Evolutionary conservation across 2,888 invertebrate genomes (phyloP), one percentile per base, ranked within the genome.

Genomic region (Drosophila testacea): DNA sequence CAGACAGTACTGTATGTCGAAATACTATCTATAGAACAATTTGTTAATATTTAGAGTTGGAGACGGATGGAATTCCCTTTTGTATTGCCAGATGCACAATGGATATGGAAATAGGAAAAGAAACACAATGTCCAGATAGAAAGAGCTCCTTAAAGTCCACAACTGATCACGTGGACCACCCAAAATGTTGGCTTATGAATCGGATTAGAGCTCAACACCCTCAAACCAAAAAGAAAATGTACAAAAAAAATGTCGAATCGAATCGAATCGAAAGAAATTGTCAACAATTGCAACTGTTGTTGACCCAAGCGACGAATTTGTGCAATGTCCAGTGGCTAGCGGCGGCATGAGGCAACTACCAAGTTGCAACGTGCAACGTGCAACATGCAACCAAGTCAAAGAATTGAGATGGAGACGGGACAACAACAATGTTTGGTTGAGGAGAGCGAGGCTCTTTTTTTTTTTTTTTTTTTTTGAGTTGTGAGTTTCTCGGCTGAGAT

Each of bases 241-340:
- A 50, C 16, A 16, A n/a, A 9, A 16, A 13, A n/a, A 5, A n/a
- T n/a, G n/a, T n/a, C n/a, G n/a, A n/a, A n/a, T 22, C 22, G 22
- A 22, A 22, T 22, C 41, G 30, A 62, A 64, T 10, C 27, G 22
- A 36, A 44, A 57, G 36, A 77, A 81, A 69, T 82, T 82, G 82
- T 83, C 84, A 83, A 83, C 82, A 83, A 71, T 79, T 63, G 72
- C 59, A 65, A 66, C 67, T 67, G 74, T 64, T 75, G 75, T 75
- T 62, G 67, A 48, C 48, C 56, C 55, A 65, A 70, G 72, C 75
- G 72, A 65, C 76, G 75, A 73, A 69, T 79, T 82, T 83, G 67
- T 83, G 83, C 77, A 83, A 79, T 77, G 71, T 83, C 81, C 83
- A 82, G 81, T 83, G 82, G 83, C 81, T 69, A 70, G 76, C 69